Percentiles rank a stretch among this genome's conserved stretches.
Conservation (phyloP, 2,797 vertebrate species). For the Orestias chungarensis region DNA sequence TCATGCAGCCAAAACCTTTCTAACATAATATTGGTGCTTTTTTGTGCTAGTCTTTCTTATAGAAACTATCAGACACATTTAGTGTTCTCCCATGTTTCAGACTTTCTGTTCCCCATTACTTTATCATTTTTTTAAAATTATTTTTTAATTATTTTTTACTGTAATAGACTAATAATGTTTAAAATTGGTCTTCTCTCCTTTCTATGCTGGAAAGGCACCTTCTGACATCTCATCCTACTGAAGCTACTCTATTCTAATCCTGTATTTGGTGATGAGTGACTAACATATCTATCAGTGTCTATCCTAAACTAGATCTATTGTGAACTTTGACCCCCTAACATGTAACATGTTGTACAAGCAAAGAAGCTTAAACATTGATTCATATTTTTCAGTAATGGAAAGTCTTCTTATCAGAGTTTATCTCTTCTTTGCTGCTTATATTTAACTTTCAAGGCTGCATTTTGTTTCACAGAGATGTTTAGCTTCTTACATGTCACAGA, state of each 20-base stretch:
- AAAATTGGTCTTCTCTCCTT: not conserved
- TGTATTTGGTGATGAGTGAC: not conserved
- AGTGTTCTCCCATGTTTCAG: no score
- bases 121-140: not conserved
- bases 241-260: not conserved
- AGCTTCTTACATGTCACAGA: conserved; percentile 8
- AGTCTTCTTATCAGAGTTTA: not conserved
- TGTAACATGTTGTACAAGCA: not conserved
- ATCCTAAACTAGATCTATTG: not conserved
- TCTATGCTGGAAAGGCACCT: not conserved
- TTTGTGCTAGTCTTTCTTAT: not conserved
- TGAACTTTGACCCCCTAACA: not conserved
- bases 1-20: not conserved
- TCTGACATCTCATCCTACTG: not conserved
- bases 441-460: not conserved
- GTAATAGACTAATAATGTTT: not conserved
- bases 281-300: not conserved
- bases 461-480: not conserved
- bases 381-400: not conserved
- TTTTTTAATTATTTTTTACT: not conserved
- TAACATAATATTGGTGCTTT: not conserved
- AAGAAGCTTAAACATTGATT: not conserved
- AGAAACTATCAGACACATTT: not conserved
- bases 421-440: not conserved
- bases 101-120: no score